phyloP scores from a whole-genome alignment of 2,797 vertebrate species.

The Aratinga solstitialis region DNA sequence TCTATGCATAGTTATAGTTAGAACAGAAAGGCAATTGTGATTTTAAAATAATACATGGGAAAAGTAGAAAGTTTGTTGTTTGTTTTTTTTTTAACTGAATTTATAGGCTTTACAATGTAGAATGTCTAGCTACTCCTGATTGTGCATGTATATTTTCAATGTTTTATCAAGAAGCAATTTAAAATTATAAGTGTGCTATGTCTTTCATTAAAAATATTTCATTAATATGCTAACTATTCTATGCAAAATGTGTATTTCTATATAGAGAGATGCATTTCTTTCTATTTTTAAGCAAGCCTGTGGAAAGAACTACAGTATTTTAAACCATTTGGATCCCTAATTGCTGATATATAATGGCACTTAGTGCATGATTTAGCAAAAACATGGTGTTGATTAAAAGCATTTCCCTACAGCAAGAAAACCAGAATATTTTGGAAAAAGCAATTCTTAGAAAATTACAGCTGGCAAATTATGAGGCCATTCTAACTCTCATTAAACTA shows the following conservation, averaged over 20 bases:
- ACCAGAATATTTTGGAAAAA: background rate
- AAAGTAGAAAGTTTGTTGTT: background rate
- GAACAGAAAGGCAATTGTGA: background rate
- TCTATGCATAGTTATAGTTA: background rate
- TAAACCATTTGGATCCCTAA: background rate
- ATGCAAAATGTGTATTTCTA: background rate
- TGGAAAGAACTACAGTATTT: background rate
- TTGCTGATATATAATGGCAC: background rate
- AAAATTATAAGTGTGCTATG: background rate
- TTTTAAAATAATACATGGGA: background rate
- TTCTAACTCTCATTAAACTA: background rate
- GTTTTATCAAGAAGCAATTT: background rate
- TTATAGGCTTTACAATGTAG: background rate
- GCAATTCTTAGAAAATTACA: background rate
- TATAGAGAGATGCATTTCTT: background rate
- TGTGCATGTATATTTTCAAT: background rate
- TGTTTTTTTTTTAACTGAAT: background rate
- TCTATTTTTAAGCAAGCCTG: background rate
- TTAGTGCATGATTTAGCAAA: slow-evolving; percentile 20
- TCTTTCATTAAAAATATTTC: background rate
- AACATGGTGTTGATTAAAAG: background rate
- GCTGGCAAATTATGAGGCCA: background rate
- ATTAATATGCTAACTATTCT: background rate
- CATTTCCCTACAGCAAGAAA: background rate
- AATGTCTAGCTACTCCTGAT: background rate